A percentile compares a stretch with the other conserved stretches of the same genome.
Conservation (phyloP, 2,113 vertebrate species). For the Clarias gariepinus region DNA sequence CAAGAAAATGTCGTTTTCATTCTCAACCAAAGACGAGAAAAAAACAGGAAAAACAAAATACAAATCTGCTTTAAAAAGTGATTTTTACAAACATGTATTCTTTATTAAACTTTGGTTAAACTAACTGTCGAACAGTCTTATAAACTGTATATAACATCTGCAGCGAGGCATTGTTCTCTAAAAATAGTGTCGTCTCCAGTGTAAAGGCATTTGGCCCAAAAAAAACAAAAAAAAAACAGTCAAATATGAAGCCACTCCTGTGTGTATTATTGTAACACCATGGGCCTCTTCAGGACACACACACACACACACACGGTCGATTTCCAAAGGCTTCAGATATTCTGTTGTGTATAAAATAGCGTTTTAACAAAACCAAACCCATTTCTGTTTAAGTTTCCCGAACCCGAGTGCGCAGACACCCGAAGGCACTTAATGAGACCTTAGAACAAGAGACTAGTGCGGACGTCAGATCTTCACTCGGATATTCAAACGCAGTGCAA, state of each 20-base stretch:
- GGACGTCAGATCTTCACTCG: not conserved
- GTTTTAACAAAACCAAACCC: not conserved
- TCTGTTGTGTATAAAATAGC: not conserved
- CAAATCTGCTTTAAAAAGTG: not conserved
- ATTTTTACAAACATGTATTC: not conserved
- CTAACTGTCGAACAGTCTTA: conserved; percentile 17
- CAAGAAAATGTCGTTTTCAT: not conserved
- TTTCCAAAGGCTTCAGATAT: not conserved
- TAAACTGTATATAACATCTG: conserved; percentile 33
- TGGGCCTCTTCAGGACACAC: not conserved
- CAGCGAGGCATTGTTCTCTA: conserved; percentile 47
- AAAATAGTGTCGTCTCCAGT: conserved; percentile 70
- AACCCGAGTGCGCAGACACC: conserved; percentile 24
- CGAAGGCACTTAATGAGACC: conserved; percentile 8
- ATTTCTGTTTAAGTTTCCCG: not conserved
- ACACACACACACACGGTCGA: not conserved
- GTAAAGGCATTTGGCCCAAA: conserved; percentile 66
- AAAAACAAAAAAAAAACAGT: conserved; percentile 43
- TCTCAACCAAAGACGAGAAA: not conserved
- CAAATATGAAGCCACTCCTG: not conserved
- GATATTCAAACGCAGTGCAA: not conserved
- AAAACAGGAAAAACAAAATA: not conserved
- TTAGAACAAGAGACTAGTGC: conserved; percentile 4
- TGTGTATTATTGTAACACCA: conserved; percentile 1
- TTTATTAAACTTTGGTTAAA: conserved; percentile 35